Percentiles rank a stretch among this genome's conserved stretches.
phyloP scores from a whole-genome alignment of 2,113 vertebrate species.

The Cranoglanis bouderius region DNA sequence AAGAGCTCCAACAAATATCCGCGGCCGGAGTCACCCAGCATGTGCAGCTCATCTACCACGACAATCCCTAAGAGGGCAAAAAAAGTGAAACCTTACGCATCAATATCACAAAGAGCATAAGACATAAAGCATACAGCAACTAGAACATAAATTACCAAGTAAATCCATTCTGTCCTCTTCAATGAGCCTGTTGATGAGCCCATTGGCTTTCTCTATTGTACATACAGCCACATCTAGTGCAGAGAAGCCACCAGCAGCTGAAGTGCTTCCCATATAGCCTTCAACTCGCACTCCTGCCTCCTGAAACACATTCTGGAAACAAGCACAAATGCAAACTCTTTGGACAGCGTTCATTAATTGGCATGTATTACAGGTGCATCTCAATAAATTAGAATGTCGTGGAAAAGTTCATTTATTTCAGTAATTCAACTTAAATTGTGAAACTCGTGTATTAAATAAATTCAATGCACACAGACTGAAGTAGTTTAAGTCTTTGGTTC shows the following conservation, averaged over 20 bases:
- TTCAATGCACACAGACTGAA: no score
- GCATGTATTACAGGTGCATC: no score
- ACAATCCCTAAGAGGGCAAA: conserved; percentile 79
- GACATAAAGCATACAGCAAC: neutral
- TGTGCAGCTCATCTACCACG: conserved; percentile 94
- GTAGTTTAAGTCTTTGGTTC: no score
- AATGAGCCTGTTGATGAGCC: conserved; percentile 91
- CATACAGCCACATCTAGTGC: conserved; percentile 91
- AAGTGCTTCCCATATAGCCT: conserved; percentile 90
- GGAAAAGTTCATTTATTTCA: no score
- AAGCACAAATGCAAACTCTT: neutral
- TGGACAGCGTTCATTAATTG: neutral
- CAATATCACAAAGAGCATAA: neutral
- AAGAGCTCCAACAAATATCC: conserved; percentile 94
- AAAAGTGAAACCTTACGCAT: neutral
- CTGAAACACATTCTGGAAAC: conserved; percentile 84
- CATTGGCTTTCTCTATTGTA: conserved; percentile 97
- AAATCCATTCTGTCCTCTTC: conserved; percentile 85
- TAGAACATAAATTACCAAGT: conserved; percentile 76
- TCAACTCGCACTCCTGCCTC: conserved; percentile 88
- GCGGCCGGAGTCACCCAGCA: conserved; percentile 91
- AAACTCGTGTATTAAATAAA: no score
- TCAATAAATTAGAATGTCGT: no score
- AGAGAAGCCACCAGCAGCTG: conserved; percentile 80
- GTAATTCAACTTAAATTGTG: no score